phyloP scores from a whole-genome alignment of 2,797 vertebrate genomes.

The Pseudomugil tenellus region DNA sequence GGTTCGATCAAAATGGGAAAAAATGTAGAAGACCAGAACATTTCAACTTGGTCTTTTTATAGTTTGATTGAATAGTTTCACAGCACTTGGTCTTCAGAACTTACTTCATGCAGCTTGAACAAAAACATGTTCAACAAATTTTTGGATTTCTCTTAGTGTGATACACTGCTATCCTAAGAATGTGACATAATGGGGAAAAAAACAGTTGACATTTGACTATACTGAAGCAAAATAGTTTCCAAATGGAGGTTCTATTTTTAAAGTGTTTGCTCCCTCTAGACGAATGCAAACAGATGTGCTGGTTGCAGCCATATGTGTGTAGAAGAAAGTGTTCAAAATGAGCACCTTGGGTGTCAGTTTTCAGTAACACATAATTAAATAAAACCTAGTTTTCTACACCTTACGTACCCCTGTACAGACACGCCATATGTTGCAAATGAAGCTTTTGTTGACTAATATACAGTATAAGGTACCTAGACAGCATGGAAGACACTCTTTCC shows the following conservation, averaged over 20 bases:
- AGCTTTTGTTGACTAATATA: conserved; percentile 36
- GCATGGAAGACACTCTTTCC: conserved; percentile 25
- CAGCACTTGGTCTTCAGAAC: conserved; percentile 30
- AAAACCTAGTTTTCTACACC: conserved; percentile 11
- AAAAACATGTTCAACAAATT: conserved; percentile 45
- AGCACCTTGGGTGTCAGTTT: conserved; percentile 35
- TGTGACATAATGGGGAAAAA: conserved; percentile 29
- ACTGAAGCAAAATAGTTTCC: conserved; percentile 36
- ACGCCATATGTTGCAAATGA: conserved; percentile 28
- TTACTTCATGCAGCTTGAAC: conserved; percentile 36
- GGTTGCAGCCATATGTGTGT: conserved; percentile 11
- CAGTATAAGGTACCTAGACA: conserved; percentile 33
- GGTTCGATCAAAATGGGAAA: conserved; percentile 6
- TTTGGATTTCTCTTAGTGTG: conserved; percentile 24
- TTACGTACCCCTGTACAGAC: conserved; percentile 21
- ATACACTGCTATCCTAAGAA: conserved; percentile 5
- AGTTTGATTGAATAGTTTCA: too few species aligned
- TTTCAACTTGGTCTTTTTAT: conserved; percentile 30
- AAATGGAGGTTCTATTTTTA: conserved; percentile 53
- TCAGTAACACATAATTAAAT: conserved; percentile 33
- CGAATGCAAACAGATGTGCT: conserved; percentile 46
- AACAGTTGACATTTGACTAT: conserved; percentile 19
- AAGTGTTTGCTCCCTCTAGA: conserved; percentile 46
- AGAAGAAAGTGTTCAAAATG: conserved; percentile 22
- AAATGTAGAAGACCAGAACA: conserved; percentile 26